Base-by-base conservation (phyloP, 2,797 vertebrate species). In the Parauchenoglanis punctatus region DNA sequence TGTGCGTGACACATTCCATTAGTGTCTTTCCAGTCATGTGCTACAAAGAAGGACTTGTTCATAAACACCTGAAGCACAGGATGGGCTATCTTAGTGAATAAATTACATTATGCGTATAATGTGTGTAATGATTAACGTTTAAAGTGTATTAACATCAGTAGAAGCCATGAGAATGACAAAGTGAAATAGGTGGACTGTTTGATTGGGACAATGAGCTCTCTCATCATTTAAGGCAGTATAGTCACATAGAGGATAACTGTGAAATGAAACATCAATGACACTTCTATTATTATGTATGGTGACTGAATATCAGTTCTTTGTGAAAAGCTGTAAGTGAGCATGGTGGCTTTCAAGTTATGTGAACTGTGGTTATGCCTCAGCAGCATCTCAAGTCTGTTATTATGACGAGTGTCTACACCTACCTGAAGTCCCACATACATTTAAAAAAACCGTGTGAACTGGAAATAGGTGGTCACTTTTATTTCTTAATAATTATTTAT, bases 401-500 rank as follows among this genome's bases (percentile, higher is more conserved):
- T 81, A 84, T 65, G 46, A 89, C 58, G 40, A 85, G 85, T 75
- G 85, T 93, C 73, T 54, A 68, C 90, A 82, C 68, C 84, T 44
- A 84, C 87, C 68, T 80, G 83, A 87, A 78, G 87, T 72, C 89
- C 84, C 77, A 85, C 85, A 85, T 91, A 81, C 88, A 85, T 61
- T 87, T 93, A 73, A 40, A 72, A 54, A 81, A 23, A 40, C 87
- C 40, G 52, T 86, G 80, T 68, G 49, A 78, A 78, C 23, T 20
- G 31, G 83, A 85, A 82, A 81, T 75, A 40, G 86, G 65, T 89
- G 86, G 81, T 76, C 31, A 54, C 86, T 93, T 92, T 92, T 92
- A 91, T 94, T 95, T 94, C 94, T 93, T 93, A 95, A 96, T 91
- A 83, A 87, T 89, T 44, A 87, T 94, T 94, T 96, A 90, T 91